Evolutionary conservation across 2,113 vertebrate genomes (phyloP), one percentile per base, ranked within the genome.

Genomic region (Martes martes): DNA sequence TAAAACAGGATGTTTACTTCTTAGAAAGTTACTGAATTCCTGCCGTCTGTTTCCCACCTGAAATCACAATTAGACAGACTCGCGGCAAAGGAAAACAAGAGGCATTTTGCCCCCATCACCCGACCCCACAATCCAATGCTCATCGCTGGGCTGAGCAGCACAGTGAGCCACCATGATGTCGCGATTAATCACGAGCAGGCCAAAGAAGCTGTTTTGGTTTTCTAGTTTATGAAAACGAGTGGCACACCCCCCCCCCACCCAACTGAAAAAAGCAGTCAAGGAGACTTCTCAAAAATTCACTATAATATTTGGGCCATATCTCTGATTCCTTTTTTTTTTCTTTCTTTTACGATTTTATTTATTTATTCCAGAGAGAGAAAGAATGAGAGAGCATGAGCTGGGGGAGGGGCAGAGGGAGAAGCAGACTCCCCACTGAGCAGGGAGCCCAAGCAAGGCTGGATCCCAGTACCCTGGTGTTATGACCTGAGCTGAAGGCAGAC

Each of bases 21-120:
- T 63, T 74, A 94, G 74, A 87, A 76, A 36, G 69, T 81, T 93
- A 91, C 15, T 87, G 76, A 91, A 79, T 89, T 89, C 81, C 94
- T 89, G 78, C 59, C 2, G 36, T 11, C 78, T 57, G 88, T 45
- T 91, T 74, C 67, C 95, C 96, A 98, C 96, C 97, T 98, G 96
- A 96, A 97, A 95, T 98, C 95, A 97, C 96, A 95, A 82, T 85
- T 79, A 83, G 50, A 39, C 50, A 55, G 80, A 95, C 2, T 93
- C 78, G 21, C 1, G 50, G 78, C 63, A 82, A 86, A 96, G 45
- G 91, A 78, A 87, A 91, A 73, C 50, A 76, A 42, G 3, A 2
- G 36, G 71, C 94, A 28, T 67, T 24, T 1, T 67, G 83, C 63
- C 50, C 23, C 33, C 16, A 31, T 47, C 8, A 59, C 47, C 50